These are phyloP conservation scores for Tachina grossa DNA, from an alignment of 2,888 invertebrate species.

Conservation along the genomic window DNA sequence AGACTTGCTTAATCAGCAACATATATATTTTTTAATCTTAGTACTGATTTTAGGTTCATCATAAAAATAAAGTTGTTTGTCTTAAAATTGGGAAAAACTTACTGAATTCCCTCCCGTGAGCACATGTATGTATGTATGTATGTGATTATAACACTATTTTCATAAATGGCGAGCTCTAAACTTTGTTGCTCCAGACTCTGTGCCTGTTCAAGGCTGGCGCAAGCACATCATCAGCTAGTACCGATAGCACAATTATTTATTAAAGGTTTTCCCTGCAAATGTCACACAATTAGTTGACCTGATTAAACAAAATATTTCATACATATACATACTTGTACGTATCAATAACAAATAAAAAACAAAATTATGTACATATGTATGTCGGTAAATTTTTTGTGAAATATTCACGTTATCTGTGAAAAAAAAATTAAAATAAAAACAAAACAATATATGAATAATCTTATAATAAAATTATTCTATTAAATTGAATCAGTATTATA, in stretches of 20 bases:
- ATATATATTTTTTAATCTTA: no score
- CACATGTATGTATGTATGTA: background rate
- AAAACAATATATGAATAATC: background rate
- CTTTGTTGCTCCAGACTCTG: background rate
- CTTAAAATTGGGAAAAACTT: background rate
- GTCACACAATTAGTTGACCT: background rate
- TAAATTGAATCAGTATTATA: slow-evolving; percentile 37
- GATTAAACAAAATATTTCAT: background rate
- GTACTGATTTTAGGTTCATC: no score
- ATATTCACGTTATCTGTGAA: background rate
- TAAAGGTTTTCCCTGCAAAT: background rate
- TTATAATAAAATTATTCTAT: background rate
- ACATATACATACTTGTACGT: no score
- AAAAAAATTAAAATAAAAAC: background rate
- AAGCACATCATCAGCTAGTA: background rate
- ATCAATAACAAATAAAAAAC: background rate
- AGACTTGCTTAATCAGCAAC: no score
- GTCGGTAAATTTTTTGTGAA: background rate
- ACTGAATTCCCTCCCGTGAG: background rate
- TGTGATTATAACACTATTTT: background rate
- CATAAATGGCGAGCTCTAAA: background rate
- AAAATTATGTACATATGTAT: background rate
- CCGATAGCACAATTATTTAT: slow-evolving; percentile 23
- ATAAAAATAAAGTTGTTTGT: no score
- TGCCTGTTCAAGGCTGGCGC: no score